phyloP scores from a whole-genome alignment of 2,888 invertebrate species.

The Dexiosoma caninum region DNA sequence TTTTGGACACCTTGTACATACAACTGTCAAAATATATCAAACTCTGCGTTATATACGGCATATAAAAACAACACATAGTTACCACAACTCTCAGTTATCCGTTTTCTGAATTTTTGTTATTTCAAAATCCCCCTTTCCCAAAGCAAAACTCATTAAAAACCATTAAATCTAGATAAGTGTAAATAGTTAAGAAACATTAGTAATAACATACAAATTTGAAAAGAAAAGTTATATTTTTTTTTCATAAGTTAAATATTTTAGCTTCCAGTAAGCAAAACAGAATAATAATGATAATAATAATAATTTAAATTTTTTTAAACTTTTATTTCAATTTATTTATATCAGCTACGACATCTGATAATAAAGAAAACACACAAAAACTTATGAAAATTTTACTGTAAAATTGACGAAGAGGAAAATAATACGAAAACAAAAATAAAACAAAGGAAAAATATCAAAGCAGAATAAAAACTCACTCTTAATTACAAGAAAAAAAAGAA shows the following conservation, averaged over 20 bases:
- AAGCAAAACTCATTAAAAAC: neutral
- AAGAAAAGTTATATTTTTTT: conserved; percentile 16
- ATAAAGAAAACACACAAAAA: conserved; percentile 70
- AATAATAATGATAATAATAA: too few relatives aligned
- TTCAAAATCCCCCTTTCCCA: too few relatives aligned
- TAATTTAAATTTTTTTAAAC: neutral
- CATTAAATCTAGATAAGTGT: conserved; percentile 64
- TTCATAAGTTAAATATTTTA: conserved; percentile 24
- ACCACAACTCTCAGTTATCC: too few relatives aligned
- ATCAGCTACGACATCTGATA: conserved; percentile 78
- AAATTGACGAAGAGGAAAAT: conserved; percentile 50
- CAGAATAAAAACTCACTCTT: conserved; percentile 46
- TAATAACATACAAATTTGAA: conserved; percentile 18
- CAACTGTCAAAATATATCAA: too few relatives aligned
- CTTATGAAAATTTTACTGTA: conserved; percentile 33
- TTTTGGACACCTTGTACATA: too few relatives aligned
- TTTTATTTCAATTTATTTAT: conserved; percentile 65
- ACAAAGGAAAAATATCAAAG: conserved; percentile 46
- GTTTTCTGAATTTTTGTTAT: too few relatives aligned
- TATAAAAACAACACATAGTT: too few relatives aligned
- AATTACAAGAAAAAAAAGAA: conserved; percentile 61
- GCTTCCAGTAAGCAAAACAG: conserved; percentile 50
- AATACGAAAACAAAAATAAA: conserved; percentile 40
- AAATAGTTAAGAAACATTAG: conserved; percentile 64
- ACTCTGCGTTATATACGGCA: too few relatives aligned